Conservation (phyloP, 2,888 invertebrate genomes). For the Ethmia dodecea region DNA sequence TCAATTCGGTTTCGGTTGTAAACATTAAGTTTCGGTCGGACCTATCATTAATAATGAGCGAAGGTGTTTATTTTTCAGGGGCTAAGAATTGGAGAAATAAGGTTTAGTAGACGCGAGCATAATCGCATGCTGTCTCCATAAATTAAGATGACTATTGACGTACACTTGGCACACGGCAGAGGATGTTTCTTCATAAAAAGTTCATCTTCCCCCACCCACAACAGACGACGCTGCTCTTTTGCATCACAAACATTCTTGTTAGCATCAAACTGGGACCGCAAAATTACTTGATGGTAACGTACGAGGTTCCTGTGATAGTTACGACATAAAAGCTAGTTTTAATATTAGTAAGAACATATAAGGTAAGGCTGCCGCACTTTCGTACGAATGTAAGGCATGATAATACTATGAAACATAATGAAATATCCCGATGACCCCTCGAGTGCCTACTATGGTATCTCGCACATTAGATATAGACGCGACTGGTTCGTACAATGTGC, state of each 20-base stretch:
- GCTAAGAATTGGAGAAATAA: neutral
- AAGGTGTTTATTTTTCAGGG: no score
- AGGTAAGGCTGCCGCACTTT: no score
- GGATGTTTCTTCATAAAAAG: constrained; percentile 81
- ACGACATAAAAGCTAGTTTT: neutral
- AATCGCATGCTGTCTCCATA: neutral
- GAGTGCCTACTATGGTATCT: no score
- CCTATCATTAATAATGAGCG: no score
- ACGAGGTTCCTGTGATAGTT: constrained; percentile 76
- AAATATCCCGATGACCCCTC: no score
- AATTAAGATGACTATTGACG: constrained; percentile 17
- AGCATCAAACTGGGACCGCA: constrained; percentile 91
- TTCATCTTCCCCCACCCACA: constrained; percentile 88
- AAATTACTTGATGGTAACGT: constrained; percentile 86
- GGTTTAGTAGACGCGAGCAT: neutral
- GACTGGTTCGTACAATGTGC: no score
- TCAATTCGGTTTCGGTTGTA: neutral
- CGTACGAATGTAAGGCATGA: no score
- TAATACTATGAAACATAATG: no score
- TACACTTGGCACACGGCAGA: constrained; percentile 84
- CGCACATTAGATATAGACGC: no score
- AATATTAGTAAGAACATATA: no score
- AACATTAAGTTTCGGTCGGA: neutral
- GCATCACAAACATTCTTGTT: constrained; percentile 79
- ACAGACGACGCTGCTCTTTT: constrained; percentile 83